Percentiles rank a stretch among this genome's conserved stretches.
phyloP scores from a whole-genome alignment of 2,888 invertebrate genomes.

The Ophion ventricosus region DNA sequence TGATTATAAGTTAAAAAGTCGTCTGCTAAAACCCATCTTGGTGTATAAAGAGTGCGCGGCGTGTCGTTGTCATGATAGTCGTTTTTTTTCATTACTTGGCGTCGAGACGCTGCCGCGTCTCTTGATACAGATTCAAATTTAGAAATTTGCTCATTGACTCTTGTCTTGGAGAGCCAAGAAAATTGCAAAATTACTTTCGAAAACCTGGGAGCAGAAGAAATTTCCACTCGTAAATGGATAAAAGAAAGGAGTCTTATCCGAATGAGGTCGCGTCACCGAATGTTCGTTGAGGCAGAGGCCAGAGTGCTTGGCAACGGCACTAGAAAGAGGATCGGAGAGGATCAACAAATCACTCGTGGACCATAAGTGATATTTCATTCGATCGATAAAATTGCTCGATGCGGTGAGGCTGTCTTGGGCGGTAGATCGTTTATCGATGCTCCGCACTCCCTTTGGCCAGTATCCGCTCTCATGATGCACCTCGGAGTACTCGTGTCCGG shows the following conservation, averaged over 20 bases:
- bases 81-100: no score
- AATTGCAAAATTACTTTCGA: background rate
- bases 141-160: background rate
- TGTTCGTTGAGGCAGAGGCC: background rate
- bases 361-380: constrained; percentile 54
- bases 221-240: background rate
- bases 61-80: no score
- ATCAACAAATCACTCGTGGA: constrained; percentile 48
- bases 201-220: background rate
- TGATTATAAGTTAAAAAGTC: no score
- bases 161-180: background rate
- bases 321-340: constrained; percentile 41
- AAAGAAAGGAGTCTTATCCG: background rate
- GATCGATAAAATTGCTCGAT: constrained; percentile 49
- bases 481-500: background rate
- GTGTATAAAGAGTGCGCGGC: no score
- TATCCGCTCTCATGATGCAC: constrained; percentile 19
- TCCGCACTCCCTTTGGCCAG: constrained; percentile 28
- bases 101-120: no score
- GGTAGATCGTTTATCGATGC: constrained; percentile 69
- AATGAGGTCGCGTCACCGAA: constrained; percentile 8
- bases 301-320: background rate
- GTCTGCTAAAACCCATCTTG: no score
- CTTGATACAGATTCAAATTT: background rate
- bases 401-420: background rate